Evolutionary conservation across 1,140 invertebrate genomes (phyloP), one percentile per base, ranked within the genome.

Genomic region (Brachionus paranguensis): DNA sequence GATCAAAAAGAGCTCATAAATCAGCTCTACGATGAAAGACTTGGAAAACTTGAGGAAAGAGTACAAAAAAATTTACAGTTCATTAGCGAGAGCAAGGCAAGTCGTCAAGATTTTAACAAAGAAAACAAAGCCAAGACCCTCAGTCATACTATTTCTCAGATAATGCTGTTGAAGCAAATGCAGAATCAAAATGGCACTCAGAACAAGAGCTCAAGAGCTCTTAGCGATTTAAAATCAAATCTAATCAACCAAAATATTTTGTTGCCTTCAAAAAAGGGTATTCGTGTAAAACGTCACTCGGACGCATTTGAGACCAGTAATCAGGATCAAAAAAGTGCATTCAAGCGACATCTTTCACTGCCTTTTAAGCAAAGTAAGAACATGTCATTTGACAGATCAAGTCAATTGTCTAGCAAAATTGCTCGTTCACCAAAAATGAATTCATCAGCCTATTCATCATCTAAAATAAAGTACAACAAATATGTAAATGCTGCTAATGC

Each of bases 341-440:
- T 81, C 14, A 81, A 64, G 27, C 50, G 78, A 65, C 33, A 81
- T 37, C 14, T 81, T 33, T 81, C 78, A 17, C 29, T 81, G 11
- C 78, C 78, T 3, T 81, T 81, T 65, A 60, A 81, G 41, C 78
- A 81, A 81, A 45, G 53, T 14, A 81, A 64, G n/a, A 76, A 76
- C 47, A 50, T 50, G 2, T 50, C 72, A 24, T 50, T 76, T 43
- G 53, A 60, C 10, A 60, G 53, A 64, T 11, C 17, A 27, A 64
- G 78, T 37, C 78, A 81, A 33, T 24, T 64, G 37, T 60, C 37
- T 20, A 17, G 41, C 11, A 68, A 47, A 41, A 64, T 64, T 20
- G 10, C 78, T 24, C 50, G 37, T 29, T 68, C 53, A 12, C 53
- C 78, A 64, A 81, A 47, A 81, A 81, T 76, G 72, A 43, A 47